These are phyloP conservation scores for Autographa gamma DNA, from an alignment of 2,888 invertebrate genomes.

Conservation along the genomic window DNA sequence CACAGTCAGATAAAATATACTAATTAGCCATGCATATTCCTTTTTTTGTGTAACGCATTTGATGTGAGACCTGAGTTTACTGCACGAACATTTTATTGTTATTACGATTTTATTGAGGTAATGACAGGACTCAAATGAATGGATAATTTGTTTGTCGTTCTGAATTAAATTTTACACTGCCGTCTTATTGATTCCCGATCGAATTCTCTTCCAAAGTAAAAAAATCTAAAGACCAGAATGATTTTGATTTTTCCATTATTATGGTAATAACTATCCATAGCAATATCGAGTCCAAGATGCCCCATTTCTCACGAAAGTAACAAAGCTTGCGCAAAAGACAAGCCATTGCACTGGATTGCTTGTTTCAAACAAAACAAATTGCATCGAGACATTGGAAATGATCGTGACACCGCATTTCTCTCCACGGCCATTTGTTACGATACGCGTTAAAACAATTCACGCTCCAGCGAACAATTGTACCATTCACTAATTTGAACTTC, in stretches of 20 bases:
- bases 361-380: slow-evolving; percentile 40
- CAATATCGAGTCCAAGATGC: slow-evolving; percentile 10
- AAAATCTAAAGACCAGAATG: neutral
- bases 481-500: slow-evolving; percentile 43
- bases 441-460: slow-evolving; percentile 50
- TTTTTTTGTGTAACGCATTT: slow-evolving; percentile 56
- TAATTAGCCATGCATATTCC: slow-evolving; percentile 72
- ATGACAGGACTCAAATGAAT: slow-evolving; percentile 45
- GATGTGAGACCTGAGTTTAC: slow-evolving; percentile 55
- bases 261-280: neutral
- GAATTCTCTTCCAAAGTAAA: no score
- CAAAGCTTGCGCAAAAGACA: slow-evolving; percentile 32
- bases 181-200: neutral
- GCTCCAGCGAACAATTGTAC: slow-evolving; percentile 45
- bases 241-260: neutral
- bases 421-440: slow-evolving; percentile 39
- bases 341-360: slow-evolving; percentile 17
- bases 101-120: slow-evolving; percentile 51
- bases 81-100: slow-evolving; percentile 54
- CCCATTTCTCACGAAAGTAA: slow-evolving; percentile 44
- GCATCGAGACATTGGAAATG: slow-evolving; percentile 43
- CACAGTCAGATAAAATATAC: slow-evolving; percentile 65
- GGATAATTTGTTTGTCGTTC: slow-evolving; percentile 14
- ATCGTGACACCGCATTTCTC: slow-evolving; percentile 51
- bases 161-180: neutral